Percentiles rank a stretch among this genome's conserved stretches.
Conservation (phyloP, 2,113 vertebrate species). For the Centropus unirufus region DNA sequence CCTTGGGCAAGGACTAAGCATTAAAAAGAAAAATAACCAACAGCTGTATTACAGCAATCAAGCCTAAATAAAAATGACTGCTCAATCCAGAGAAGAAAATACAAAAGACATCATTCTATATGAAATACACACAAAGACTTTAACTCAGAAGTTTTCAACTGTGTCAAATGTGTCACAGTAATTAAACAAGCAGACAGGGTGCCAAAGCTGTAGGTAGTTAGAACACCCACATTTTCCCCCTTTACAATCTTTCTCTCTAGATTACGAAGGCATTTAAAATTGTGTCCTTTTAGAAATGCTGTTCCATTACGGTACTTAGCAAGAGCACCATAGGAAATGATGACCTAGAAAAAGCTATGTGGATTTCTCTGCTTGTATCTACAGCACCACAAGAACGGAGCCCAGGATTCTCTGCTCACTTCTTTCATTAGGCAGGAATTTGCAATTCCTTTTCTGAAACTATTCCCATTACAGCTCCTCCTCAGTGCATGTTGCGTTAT, state of each 20-base stretch:
- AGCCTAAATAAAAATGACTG: constrained; percentile 24
- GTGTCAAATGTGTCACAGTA: background rate
- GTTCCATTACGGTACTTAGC: background rate
- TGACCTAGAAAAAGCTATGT: background rate
- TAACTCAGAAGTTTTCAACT: constrained; percentile 26
- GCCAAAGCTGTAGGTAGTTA: background rate
- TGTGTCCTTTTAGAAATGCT: background rate
- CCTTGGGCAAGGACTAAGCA: constrained; percentile 13
- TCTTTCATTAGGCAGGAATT: background rate
- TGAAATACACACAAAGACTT: constrained; percentile 24
- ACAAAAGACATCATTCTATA: background rate
- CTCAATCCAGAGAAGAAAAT: constrained; percentile 27
- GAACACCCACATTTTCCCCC: background rate
- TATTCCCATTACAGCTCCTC: background rate
- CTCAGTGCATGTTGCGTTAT: background rate
- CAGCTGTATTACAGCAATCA: constrained; percentile 15
- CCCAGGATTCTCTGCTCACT: background rate
- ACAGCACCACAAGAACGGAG: background rate
- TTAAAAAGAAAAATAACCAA: constrained; percentile 54
- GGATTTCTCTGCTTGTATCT: background rate
- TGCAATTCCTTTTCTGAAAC: background rate
- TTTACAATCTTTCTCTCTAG: background rate
- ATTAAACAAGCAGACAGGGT: constrained; percentile 28
- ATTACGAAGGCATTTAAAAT: background rate
- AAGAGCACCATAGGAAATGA: background rate